Evolutionary conservation across 2,113 vertebrate species (phyloP), one percentile per base, ranked within the genome.

Genomic region (Todiramphus saurophagus): DNA sequence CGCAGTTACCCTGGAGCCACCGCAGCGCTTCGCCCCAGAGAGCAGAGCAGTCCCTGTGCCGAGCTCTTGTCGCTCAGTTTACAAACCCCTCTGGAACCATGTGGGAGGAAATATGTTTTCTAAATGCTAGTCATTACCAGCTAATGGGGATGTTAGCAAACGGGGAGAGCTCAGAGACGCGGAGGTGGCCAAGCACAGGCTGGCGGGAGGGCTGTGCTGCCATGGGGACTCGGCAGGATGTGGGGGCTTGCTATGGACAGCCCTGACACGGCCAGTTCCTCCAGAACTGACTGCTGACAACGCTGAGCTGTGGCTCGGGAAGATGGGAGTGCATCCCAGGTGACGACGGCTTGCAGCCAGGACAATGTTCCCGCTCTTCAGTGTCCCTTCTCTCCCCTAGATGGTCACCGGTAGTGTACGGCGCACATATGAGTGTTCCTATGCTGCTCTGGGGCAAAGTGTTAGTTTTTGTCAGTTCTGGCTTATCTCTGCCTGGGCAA

Each of bases 31-130:
- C 1, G 1, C 96, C 93, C 96, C 60, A 55, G 94, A 94, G 92
- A 96, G 85, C 81, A 51, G 68, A 88, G 76, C 56, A 64, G 80
- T 90, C 95, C 86, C 95, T 64, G 50, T 0, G 66, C 90, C 13
- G 44, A 86, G 88, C 67, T 83, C 88, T 86, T 88, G 83, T 94
- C 56, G 48, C 86, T 96, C 76, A 84, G 90, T 90, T 95, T 92
- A 68, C 88, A 96, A 94, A 87, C 92, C 92, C 93, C 96, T 95
- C 58, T 94, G 96, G 95, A 96, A 93, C 76, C 35, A 74, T 67
- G 90, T 96, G 96, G 96, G 96, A 96, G 96, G 96, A 97, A 96
- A 96, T 90, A 86, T 94, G 94, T 90, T 96, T 85, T 96, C 92
- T 97, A 96, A 96, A 93, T 90, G 92, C 87, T 94, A 92, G 83